These are phyloP conservation scores for Drosophila gunungcola DNA, from an alignment of 1,140 invertebrate genomes.

Conservation along the genomic window DNA sequence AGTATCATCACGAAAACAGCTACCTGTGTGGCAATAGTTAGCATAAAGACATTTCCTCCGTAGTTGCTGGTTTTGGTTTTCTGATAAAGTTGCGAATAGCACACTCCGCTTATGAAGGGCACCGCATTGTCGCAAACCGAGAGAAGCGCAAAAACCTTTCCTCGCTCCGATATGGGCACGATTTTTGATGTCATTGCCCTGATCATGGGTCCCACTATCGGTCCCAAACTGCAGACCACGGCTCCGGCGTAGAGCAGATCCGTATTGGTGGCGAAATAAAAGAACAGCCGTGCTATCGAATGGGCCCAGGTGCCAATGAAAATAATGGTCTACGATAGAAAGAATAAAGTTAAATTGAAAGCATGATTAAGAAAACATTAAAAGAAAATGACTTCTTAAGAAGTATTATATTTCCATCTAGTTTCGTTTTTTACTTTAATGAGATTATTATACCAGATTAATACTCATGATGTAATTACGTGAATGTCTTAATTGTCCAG, in stretches of 20 bases:
- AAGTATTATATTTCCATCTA: too few relatives aligned
- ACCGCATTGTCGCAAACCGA: slow-evolving; percentile 91
- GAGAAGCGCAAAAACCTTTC: slow-evolving; percentile 90
- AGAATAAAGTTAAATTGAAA: background rate
- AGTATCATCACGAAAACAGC: slow-evolving; percentile 87
- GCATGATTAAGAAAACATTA: too few relatives aligned
- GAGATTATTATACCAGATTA: too few relatives aligned
- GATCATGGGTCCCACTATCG: slow-evolving; percentile 90
- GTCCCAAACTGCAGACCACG: slow-evolving; percentile 88
- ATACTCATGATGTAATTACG: too few relatives aligned
- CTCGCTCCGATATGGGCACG: slow-evolving; percentile 88
- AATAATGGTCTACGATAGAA: slow-evolving; percentile 86
- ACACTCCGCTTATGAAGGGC: slow-evolving; percentile 88
- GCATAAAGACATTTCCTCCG: slow-evolving; percentile 88
- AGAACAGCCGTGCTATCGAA: slow-evolving; percentile 88
- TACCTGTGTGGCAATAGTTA: slow-evolving; percentile 89
- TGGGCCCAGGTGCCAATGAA: slow-evolving; percentile 89
- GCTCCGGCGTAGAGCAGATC: slow-evolving; percentile 89
- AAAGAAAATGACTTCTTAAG: too few relatives aligned
- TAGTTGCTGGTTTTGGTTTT: slow-evolving; percentile 86
- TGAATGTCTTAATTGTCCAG: too few relatives aligned
- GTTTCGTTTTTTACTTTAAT: too few relatives aligned
- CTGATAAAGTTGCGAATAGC: slow-evolving; percentile 90
- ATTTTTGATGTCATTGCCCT: slow-evolving; percentile 91
- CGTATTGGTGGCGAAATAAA: slow-evolving; percentile 86